Evolutionary conservation across 1,140 invertebrate genomes (phyloP).

Genomic region (Zaprionus vittiger): DNA sequence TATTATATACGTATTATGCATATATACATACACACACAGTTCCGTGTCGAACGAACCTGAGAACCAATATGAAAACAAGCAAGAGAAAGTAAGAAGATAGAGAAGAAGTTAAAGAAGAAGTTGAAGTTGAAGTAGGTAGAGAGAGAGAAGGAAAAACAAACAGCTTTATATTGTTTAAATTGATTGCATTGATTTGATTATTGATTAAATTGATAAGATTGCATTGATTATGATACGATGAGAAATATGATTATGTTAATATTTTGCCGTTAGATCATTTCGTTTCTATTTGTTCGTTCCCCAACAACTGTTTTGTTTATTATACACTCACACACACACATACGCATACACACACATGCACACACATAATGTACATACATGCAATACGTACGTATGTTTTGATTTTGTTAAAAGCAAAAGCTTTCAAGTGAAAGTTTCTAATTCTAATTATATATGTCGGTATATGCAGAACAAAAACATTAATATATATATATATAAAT

Average conservation of each 20-base stretch:
- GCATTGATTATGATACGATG: constrained; percentile 41
- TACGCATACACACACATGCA: neutral
- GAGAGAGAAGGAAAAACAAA: constrained; percentile 41
- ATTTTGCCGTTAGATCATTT: constrained; percentile 45
- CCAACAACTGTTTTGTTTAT: constrained; percentile 44
- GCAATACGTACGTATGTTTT: constrained; percentile 44
- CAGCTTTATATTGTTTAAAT: constrained; percentile 78
- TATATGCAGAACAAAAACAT: constrained; percentile 30
- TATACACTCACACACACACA: constrained; percentile 7
- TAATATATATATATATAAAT: neutral
- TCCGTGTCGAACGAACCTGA: constrained; percentile 40
- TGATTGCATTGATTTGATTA: constrained; percentile 4
- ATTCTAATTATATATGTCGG: constrained; percentile 56
- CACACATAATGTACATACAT: constrained; percentile 8
- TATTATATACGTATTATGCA: constrained; percentile 39
- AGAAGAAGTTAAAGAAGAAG: neutral
- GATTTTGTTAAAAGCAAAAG: constrained; percentile 55
- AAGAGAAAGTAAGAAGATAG: neutral
- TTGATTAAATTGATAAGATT: constrained; percentile 60
- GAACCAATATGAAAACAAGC: constrained; percentile 56
- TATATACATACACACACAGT: constrained; percentile 22
- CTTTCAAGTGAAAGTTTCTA: constrained; percentile 38
- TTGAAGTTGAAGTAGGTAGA: neutral
- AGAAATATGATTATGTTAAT: constrained; percentile 52
- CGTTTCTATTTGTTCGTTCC: constrained; percentile 41